Percentiles rank a stretch among this genome's conserved stretches.
Evolutionary conservation across 2,113 vertebrate species (phyloP).

Genomic region (Plecotus auritus): DNA sequence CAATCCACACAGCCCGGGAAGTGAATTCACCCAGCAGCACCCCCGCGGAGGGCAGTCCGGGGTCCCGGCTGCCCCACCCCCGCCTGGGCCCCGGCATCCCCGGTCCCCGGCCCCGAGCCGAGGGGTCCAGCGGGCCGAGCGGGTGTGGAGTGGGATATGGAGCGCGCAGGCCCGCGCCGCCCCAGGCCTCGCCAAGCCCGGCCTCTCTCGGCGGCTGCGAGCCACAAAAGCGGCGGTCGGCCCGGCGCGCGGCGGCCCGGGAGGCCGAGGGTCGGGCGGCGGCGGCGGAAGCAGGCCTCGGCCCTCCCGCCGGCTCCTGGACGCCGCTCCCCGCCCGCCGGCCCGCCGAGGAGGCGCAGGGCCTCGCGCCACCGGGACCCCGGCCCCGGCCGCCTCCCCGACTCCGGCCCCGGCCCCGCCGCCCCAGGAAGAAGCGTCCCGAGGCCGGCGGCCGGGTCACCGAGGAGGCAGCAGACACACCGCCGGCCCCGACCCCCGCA

Average conservation of each 20-base stretch:
- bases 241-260: constrained; percentile 30
- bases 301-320: not conserved
- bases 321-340: constrained; percentile 34
- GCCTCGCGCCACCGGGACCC: constrained; percentile 21
- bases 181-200: constrained; percentile 48
- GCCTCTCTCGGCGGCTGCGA: constrained; percentile 12
- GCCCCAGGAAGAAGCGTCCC: not conserved
- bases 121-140: not conserved
- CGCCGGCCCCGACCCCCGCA: not conserved
- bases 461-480: not conserved
- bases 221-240: constrained; percentile 50
- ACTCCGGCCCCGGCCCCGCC: constrained; percentile 28
- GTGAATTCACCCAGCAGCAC: not conserved
- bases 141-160: not conserved
- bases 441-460: not conserved
- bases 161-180: constrained; percentile 43
- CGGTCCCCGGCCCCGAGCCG: not conserved
- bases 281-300: constrained; percentile 51
- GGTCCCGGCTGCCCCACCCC: not conserved
- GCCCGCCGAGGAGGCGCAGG: not conserved
- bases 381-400: constrained; percentile 27
- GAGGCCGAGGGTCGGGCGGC: constrained; percentile 37
- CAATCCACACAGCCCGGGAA: not conserved
- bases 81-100: not conserved
- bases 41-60: not conserved